These are phyloP conservation scores for Chrysomallon squamiferum DNA, from an alignment of 1,140 invertebrate species.

Conservation along the genomic window DNA sequence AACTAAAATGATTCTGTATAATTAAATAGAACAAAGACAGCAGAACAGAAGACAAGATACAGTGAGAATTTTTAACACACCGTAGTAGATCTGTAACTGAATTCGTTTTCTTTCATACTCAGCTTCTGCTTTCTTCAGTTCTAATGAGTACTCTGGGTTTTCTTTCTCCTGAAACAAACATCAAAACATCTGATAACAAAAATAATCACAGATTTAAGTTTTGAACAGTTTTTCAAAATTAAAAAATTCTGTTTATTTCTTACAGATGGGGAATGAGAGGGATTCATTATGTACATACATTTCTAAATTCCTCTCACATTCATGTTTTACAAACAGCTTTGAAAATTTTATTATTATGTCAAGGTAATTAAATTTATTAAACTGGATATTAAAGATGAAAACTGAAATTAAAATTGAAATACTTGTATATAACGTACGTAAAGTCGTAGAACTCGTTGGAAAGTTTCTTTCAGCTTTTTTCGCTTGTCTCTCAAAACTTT, in stretches of 20 bases:
- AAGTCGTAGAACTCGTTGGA: conserved; percentile 91
- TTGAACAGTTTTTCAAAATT: not conserved
- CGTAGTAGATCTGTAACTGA: conserved; percentile 87
- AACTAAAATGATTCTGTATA: too few relatives aligned
- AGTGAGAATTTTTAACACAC: too few relatives aligned
- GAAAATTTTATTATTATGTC: too few relatives aligned
- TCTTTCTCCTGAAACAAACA: conserved; percentile 82
- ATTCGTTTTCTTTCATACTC: conserved; percentile 87
- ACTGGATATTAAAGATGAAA: too few relatives aligned
- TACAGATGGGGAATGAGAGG: too few relatives aligned
- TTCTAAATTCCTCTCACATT: too few relatives aligned
- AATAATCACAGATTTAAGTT: not conserved
- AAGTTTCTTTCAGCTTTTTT: conserved; percentile 93
- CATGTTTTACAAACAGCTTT: too few relatives aligned
- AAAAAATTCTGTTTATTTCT: conserved; percentile 3
- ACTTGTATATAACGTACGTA: conserved; percentile 82
- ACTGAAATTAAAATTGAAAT: too few relatives aligned
- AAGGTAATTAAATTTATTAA: too few relatives aligned
- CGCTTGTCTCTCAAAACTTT: conserved; percentile 94
- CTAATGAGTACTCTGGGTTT: conserved; percentile 91
- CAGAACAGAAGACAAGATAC: too few relatives aligned
- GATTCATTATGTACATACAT: too few relatives aligned
- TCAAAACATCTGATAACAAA: not conserved
- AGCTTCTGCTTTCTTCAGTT: conserved; percentile 86
- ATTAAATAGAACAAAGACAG: too few relatives aligned